Base-by-base conservation (phyloP, 2,113 vertebrate genomes). In the Collichthys lucidus region DNA sequence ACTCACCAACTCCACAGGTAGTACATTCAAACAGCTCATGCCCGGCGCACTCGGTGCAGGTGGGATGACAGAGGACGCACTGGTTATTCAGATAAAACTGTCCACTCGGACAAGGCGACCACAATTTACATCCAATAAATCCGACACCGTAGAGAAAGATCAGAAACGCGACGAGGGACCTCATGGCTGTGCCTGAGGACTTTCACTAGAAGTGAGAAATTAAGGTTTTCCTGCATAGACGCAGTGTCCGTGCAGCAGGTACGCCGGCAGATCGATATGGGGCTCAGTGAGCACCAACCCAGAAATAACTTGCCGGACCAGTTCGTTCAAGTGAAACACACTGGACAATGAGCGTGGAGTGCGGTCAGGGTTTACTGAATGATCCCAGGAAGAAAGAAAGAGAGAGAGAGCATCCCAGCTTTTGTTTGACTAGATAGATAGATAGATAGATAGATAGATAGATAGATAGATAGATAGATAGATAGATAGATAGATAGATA, bases 21-120 rank as follows among this genome's bases (percentile, higher is more conserved):
- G 89, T 95, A 80, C 94, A 94, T 63, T 96, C 86, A 80, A 93
- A 95, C 20, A 94, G 90, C 87, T 96, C 94, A 20, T 94, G 94
- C 1, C 94, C 94, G 46, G 44, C 72, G 86, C 95, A 94, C 90
- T 95, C 93, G 3, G 92, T 77, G 86, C 95, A 95, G 93, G 92
- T 94, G 82, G 92, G 92, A 74, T 95, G 94, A 68, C 94, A 95
- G 73, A 92, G 86, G 80, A 95, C 93, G 53, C 94, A 95, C 90
- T 94, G 94, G 69, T 42, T 92, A 77, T 93, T 95, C 65, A 95
- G 83, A 53, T 87, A 1, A 60, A 94, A 95, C 83, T 95, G 94
- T 22, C 94, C 92, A 11, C 88, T 94, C 59, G 92, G 88, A 86
- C 95, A 95, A 12, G 72, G 59, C 46, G 91, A 68, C 35, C 88